A percentile compares a stretch with the other conserved stretches of the same genome.
These are phyloP conservation scores for Stichodactyla helianthus DNA, from an alignment of 64 coral and sea anemone genomes.

Conservation along the genomic window DNA sequence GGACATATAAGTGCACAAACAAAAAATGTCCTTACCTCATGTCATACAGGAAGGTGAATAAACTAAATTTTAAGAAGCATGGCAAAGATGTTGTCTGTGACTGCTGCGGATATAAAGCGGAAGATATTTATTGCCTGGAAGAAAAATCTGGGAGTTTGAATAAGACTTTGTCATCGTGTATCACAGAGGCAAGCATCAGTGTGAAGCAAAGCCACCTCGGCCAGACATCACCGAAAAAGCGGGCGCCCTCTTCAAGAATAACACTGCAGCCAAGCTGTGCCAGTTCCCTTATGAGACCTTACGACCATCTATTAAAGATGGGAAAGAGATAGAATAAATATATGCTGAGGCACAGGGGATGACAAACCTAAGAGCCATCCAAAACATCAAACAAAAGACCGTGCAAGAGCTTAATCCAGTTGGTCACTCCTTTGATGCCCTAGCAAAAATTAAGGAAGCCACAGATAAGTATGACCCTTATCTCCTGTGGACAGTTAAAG, in stretches of 20 bases:
- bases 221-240: background rate
- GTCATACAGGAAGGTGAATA: slow-evolving; percentile 10
- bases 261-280: background rate
- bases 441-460: slow-evolving; percentile 22
- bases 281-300: slow-evolving; percentile 20
- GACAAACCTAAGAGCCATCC: background rate
- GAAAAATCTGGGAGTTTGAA: slow-evolving; percentile 6
- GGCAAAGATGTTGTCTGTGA: background rate
- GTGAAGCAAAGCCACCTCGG: background rate
- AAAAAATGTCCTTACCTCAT: slow-evolving; percentile 12
- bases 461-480: slow-evolving; percentile 25
- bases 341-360: background rate
- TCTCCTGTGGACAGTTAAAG: slow-evolving; percentile 25
- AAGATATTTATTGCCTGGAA: background rate
- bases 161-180: background rate
- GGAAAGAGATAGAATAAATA: background rate
- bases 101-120: background rate
- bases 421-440: slow-evolving; percentile 30
- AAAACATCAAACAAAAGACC: background rate
- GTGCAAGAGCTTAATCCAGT: slow-evolving; percentile 6
- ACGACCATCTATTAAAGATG: background rate
- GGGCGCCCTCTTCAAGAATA: slow-evolving; percentile 6
- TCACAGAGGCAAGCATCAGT: background rate
- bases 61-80: slow-evolving; percentile 3
- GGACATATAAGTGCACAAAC: slow-evolving; percentile 20